phyloP scores from a whole-genome alignment of 2,797 vertebrate genomes.

The Coranthus polyacanthus region DNA sequence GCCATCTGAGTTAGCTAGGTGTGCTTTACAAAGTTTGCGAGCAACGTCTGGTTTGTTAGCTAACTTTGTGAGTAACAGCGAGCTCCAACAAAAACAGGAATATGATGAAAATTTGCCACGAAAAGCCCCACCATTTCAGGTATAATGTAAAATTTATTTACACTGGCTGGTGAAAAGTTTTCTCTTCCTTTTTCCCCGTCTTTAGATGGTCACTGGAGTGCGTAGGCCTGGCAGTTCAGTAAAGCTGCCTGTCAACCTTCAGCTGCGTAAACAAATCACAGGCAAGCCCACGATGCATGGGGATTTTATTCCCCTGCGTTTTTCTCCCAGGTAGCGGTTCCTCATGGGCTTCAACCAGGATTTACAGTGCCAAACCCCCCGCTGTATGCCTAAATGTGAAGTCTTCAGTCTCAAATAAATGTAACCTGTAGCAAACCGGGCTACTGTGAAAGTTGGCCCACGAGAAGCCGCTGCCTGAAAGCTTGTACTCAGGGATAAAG shows the following conservation, averaged over 20 bases:
- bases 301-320: not conserved
- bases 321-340: not conserved
- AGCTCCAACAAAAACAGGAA: not conserved
- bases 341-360: too few relatives aligned
- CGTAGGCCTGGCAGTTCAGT: slow-evolving; percentile 22
- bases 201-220: not conserved
- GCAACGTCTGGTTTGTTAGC: slow-evolving; percentile 11
- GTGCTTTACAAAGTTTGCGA: slow-evolving; percentile 13
- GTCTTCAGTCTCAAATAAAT: not conserved
- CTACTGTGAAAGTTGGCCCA: rapidly evolving
- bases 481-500: not conserved
- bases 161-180: not conserved
- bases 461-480: slow-evolving; percentile 30
- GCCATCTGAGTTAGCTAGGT: not conserved
- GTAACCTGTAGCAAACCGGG: not conserved
- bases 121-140: not conserved
- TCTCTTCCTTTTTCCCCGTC: slow-evolving; percentile 56
- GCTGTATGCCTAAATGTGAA: too few relatives aligned
- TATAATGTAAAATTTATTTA: not conserved
- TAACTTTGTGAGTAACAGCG: slow-evolving; percentile 45
- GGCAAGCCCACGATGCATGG: rapidly evolving
- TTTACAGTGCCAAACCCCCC: too few relatives aligned
- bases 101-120: rapidly evolving
- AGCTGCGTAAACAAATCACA: slow-evolving; percentile 52
- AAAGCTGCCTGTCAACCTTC: slow-evolving; percentile 31